These are phyloP conservation scores for Bombus cullumanus DNA, from an alignment of 1,140 invertebrate genomes.

Conservation along the genomic window DNA sequence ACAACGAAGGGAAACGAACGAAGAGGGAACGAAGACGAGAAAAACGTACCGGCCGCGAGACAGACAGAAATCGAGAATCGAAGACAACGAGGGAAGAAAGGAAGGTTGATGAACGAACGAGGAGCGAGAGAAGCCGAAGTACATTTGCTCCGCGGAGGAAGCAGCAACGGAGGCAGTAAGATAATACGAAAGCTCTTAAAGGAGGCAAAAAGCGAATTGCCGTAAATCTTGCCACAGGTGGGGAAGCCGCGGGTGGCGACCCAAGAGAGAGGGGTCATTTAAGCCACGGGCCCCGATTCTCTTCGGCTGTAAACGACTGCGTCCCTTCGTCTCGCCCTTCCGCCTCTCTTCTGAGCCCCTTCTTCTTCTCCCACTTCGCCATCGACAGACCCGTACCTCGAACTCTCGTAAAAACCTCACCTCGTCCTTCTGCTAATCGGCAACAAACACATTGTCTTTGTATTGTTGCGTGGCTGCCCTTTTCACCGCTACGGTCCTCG, in stretches of 20 bases:
- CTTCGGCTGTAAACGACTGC: slow-evolving; percentile 79
- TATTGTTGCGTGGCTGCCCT: slow-evolving; percentile 56
- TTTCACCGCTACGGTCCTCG: slow-evolving; percentile 24
- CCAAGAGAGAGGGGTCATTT: slow-evolving; percentile 72
- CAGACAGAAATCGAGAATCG: slow-evolving; percentile 13
- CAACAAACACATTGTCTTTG: slow-evolving; percentile 72
- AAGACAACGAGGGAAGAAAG: background rate
- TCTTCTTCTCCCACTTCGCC: too few relatives aligned
- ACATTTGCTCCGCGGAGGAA: slow-evolving; percentile 64
- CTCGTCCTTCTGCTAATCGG: slow-evolving; percentile 68
- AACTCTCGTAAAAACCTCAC: slow-evolving; percentile 69
- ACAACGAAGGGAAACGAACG: slow-evolving; percentile 15
- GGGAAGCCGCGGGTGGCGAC: slow-evolving; percentile 52
- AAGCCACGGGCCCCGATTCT: slow-evolving; percentile 79
- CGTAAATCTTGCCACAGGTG: slow-evolving; percentile 73
- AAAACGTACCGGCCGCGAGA: background rate
- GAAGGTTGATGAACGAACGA: background rate
- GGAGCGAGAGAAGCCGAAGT: background rate
- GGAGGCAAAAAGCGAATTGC: slow-evolving; percentile 74
- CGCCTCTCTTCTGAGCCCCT: background rate
- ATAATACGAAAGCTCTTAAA: slow-evolving; percentile 76
- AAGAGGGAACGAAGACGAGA: background rate
- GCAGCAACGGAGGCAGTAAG: slow-evolving; percentile 71
- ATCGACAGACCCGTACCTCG: slow-evolving; percentile 21
- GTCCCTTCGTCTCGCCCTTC: slow-evolving; percentile 58